Conservation (phyloP, 2,888 invertebrate genomes). For the Drosophila paracracens region DNA sequence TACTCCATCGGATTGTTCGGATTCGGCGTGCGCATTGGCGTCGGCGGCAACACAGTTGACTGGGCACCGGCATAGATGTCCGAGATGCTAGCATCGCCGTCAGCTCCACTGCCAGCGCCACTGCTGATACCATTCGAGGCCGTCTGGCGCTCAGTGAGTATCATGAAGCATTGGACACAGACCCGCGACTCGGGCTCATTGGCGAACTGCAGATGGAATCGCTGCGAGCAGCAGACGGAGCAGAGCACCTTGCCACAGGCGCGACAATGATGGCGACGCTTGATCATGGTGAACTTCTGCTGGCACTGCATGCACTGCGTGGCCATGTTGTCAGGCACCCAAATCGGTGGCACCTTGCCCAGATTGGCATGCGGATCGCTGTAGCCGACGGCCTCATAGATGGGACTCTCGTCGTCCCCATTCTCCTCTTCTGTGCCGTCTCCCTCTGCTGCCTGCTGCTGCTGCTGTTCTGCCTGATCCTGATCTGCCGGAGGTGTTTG, state of each 20-base stretch:
- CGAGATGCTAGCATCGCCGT: not conserved
- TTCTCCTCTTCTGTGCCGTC: not conserved
- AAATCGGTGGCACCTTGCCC: slow-evolving; percentile 92
- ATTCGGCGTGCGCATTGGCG: slow-evolving; percentile 87
- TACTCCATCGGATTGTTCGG: slow-evolving; percentile 95
- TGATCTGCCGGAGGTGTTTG: slow-evolving; percentile 80
- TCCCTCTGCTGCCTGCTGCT: not conserved
- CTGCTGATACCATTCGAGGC: not conserved
- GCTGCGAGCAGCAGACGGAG: slow-evolving; percentile 91
- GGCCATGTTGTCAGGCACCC: slow-evolving; percentile 94
- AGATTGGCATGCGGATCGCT: slow-evolving; percentile 85
- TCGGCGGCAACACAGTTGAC: slow-evolving; percentile 37
- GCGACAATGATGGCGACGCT: slow-evolving; percentile 94
- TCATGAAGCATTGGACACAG: slow-evolving; percentile 89
- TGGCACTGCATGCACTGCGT: slow-evolving; percentile 93
- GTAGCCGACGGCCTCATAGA: slow-evolving; percentile 79
- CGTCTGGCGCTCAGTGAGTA: slow-evolving; percentile 86
- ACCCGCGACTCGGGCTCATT: slow-evolving; percentile 91
- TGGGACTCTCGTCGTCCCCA: slow-evolving; percentile 53
- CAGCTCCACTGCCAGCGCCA: slow-evolving; percentile 7
- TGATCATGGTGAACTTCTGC: slow-evolving; percentile 91
- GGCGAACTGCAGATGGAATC: slow-evolving; percentile 90
- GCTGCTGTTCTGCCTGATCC: not conserved
- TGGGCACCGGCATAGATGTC: slow-evolving; percentile 16
- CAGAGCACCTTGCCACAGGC: slow-evolving; percentile 94